Conservation (phyloP, 2,797 vertebrate species). For the Hydrolagus colliei region DNA sequence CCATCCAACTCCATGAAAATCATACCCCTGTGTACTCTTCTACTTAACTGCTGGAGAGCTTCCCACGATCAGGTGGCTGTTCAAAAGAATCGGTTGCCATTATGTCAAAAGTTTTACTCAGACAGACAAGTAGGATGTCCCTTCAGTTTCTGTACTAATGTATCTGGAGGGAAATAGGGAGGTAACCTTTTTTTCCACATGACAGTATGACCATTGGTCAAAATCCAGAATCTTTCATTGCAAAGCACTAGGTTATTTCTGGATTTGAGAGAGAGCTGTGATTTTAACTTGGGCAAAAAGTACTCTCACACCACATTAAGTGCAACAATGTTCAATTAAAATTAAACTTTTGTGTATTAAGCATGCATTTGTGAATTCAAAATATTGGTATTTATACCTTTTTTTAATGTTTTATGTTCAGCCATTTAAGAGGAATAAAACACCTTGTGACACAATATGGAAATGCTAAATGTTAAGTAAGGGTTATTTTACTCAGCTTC, state of each 20-base stretch:
- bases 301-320: not conserved
- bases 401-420: not conserved
- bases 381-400: not conserved
- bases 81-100: not conserved
- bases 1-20: not conserved
- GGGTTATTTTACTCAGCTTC: not conserved
- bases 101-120: not conserved
- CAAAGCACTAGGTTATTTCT: not conserved
- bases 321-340: not conserved
- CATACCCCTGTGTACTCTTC: not conserved
- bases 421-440: not conserved
- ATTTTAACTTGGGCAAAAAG: not conserved
- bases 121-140: not conserved
- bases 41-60: not conserved
- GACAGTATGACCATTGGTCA: not conserved
- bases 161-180: not conserved
- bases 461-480: not conserved
- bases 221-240: not conserved
- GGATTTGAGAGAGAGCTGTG: not conserved
- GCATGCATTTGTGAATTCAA: not conserved
- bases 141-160: not conserved
- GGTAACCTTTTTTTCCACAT: too few species aligned
- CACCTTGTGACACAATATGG: not conserved
- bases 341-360: not conserved
- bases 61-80: not conserved